A percentile compares a stretch with the other conserved stretches of the same genome.
phyloP scores from a whole-genome alignment of 2,888 invertebrate genomes.

The Diploptera punctata region DNA sequence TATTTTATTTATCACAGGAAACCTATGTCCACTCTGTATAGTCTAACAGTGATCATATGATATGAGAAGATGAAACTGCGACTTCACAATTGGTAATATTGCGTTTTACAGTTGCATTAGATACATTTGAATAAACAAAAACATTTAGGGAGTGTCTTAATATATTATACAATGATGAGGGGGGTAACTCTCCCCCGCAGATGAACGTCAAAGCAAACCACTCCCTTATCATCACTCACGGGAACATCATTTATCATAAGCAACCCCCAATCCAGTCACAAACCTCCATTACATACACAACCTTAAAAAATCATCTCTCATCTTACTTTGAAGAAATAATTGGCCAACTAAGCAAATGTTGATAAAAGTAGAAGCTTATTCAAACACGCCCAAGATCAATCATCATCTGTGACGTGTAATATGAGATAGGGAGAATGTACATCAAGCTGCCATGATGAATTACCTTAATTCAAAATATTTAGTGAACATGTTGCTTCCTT shows the following conservation, averaged over 20 bases:
- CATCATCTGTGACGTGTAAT: slow-evolving; percentile 13
- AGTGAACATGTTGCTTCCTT: slow-evolving; percentile 2
- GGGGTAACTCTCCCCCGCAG: background rate
- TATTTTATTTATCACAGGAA: too few species aligned
- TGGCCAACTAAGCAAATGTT: slow-evolving; percentile 7
- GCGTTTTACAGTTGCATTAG: background rate
- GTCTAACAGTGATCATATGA: too few species aligned
- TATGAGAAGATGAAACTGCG: too few species aligned
- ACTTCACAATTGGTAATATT: too few species aligned
- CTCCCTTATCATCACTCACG: background rate
- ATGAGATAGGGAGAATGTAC: background rate
- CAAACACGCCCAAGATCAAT: slow-evolving; percentile 9
- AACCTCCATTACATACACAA: background rate
- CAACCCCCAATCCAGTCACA: background rate
- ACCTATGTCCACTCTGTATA: too few species aligned
- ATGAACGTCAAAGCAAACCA: background rate
- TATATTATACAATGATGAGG: background rate
- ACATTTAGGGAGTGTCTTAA: background rate
- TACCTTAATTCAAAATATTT: slow-evolving; percentile 16
- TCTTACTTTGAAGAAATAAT: background rate
- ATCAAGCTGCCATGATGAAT: slow-evolving; percentile 19
- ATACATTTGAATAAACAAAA: background rate
- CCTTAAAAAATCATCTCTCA: background rate
- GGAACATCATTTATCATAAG: background rate
- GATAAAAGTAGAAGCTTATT: background rate